Percentiles rank a stretch among this genome's conserved stretches.
Evolutionary conservation across 2,797 vertebrate genomes (phyloP).

Genomic region (Sebastes nivosus): DNA sequence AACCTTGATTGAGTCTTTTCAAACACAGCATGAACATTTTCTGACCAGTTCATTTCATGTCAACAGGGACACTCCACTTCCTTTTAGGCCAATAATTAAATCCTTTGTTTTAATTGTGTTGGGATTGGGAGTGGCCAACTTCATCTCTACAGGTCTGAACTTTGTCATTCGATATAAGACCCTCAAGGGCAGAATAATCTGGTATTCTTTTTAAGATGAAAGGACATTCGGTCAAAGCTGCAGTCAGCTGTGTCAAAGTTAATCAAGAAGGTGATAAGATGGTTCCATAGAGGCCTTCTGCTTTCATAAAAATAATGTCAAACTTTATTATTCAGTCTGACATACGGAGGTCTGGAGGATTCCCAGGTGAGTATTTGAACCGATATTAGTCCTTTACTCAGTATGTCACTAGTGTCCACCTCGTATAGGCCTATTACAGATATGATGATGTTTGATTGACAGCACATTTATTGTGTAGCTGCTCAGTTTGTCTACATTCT

Average conservation of each 20-base stretch:
- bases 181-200: conserved; percentile 15
- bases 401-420: conserved; percentile 12
- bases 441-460: conserved; percentile 30
- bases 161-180: conserved; percentile 24
- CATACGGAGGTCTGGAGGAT: conserved; percentile 19
- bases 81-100: background rate
- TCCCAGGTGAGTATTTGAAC: conserved; percentile 34
- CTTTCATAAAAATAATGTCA: conserved; percentile 67
- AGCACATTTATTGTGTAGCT: conserved; percentile 17
- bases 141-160: conserved; percentile 18
- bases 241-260: conserved; percentile 57
- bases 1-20: background rate
- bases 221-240: conserved; percentile 53
- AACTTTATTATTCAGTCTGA: conserved; percentile 66
- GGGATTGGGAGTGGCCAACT: conserved; percentile 4
- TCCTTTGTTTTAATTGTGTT: conserved; percentile 3
- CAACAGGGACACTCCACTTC: background rate
- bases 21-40: background rate
- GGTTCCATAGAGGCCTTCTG: conserved; percentile 39
- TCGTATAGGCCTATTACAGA: background rate
- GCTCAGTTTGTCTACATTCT: conserved; percentile 13
- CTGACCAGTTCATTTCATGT: background rate
- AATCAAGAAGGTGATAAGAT: conserved; percentile 52
- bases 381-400: conserved; percentile 37
- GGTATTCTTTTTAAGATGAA: conserved; percentile 20